Conservation (phyloP, 92 coral and sea anemone species). For the Paramuricea clavata region DNA sequence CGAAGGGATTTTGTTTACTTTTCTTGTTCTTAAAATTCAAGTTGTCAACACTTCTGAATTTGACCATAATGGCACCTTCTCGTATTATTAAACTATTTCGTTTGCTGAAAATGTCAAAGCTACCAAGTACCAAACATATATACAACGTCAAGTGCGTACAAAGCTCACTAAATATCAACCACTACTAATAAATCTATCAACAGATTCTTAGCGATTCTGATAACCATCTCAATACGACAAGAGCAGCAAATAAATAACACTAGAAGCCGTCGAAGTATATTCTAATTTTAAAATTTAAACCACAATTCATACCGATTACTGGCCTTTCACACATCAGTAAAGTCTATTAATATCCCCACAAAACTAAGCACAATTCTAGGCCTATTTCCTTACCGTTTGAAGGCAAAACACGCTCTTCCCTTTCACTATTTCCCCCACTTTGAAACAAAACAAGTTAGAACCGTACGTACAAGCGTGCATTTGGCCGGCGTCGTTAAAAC, state of each 20-base stretch:
- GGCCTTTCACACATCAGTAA: too few species aligned
- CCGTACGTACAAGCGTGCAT: neutral
- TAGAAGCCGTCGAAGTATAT: neutral
- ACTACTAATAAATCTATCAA: neutral
- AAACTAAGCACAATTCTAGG: neutral
- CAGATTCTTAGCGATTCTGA: conserved; percentile 13
- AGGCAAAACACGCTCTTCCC: neutral
- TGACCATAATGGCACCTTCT: too few species aligned
- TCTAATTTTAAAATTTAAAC: too few species aligned
- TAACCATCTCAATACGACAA: neutral
- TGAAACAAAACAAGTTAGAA: neutral
- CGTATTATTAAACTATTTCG: too few species aligned
- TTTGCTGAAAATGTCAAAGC: too few species aligned
- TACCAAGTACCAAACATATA: too few species aligned
- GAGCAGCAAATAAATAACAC: neutral
- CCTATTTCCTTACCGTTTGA: neutral
- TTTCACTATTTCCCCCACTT: conserved; percentile 9
- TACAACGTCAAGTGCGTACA: neutral
- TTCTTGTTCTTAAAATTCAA: too few species aligned
- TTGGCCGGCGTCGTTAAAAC: neutral
- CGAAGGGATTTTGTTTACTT: too few species aligned
- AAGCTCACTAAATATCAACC: neutral
- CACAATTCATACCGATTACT: too few species aligned
- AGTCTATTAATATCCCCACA: neutral
- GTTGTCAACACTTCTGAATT: too few species aligned